Evolutionary conservation across 2,113 vertebrate species (phyloP).

Genomic region (Mobula hypostoma): DNA sequence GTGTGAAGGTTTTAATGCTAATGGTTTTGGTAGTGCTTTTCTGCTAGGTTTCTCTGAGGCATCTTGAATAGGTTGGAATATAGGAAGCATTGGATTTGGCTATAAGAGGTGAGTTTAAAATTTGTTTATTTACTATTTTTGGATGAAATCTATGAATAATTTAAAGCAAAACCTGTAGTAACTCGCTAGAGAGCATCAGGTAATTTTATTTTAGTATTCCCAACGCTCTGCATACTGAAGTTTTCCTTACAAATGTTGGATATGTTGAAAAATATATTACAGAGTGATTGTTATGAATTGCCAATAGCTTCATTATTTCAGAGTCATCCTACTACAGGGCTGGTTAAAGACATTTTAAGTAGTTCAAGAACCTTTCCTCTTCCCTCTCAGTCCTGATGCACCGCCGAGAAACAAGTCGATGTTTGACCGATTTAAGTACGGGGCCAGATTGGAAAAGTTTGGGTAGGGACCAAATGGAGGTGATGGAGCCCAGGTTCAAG

Average conservation of each 20-base stretch:
- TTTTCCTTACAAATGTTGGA: not conserved
- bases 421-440: too few relatives aligned
- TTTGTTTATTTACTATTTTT: not conserved
- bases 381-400: too few relatives aligned
- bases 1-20: not conserved
- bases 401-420: too few relatives aligned
- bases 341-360: not conserved
- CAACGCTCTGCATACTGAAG: not conserved
- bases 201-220: not conserved
- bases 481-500: too few relatives aligned
- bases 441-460: too few relatives aligned
- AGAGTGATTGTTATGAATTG: not conserved
- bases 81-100: not conserved
- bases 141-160: not conserved
- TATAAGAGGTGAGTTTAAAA: not conserved
- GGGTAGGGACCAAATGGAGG: too few relatives aligned
- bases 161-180: not conserved
- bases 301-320: not conserved
- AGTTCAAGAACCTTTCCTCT: too few relatives aligned
- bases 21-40: not conserved
- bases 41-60: not conserved
- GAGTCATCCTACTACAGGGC: not conserved
- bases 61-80: not conserved
- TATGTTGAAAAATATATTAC: not conserved
- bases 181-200: not conserved